Conservation (phyloP, 2,113 vertebrate species). For the Festucalex cinctus region DNA sequence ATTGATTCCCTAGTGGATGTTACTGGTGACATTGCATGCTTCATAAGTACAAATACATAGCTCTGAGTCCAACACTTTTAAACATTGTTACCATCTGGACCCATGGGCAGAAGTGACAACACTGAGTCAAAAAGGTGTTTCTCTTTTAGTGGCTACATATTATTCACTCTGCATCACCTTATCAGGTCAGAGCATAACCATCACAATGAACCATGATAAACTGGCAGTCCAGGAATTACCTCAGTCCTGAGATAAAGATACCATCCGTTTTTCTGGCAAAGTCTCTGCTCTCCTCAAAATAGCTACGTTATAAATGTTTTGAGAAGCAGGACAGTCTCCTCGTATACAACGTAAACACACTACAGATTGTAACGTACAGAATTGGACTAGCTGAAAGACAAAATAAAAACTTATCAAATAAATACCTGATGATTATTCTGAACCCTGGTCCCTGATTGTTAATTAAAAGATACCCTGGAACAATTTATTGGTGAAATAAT, state of each 20-base stretch:
- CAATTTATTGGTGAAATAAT: too few species aligned
- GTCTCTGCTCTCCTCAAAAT: too few species aligned
- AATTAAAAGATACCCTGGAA: too few species aligned
- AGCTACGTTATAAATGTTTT: too few species aligned
- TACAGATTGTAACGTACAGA: too few species aligned
- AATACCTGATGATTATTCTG: too few species aligned
- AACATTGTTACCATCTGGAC: neutral
- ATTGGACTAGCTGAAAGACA: too few species aligned
- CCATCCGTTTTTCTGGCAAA: neutral
- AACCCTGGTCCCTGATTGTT: too few species aligned
- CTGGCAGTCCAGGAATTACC: neutral
- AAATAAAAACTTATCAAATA: too few species aligned
- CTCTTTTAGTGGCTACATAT: neutral
- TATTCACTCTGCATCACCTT: neutral
- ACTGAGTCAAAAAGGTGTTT: neutral
- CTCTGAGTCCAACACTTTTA: neutral
- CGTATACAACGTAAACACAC: too few species aligned
- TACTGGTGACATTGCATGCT: conserved; percentile 12
- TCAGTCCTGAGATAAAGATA: neutral
- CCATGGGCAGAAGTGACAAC: neutral
- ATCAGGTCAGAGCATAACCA: neutral
- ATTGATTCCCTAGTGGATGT: conserved; percentile 25
- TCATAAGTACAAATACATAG: conserved; percentile 6
- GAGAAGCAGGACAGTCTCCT: too few species aligned
- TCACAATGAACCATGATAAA: neutral